phyloP scores from a whole-genome alignment of 2,113 vertebrate species.

The Elephas maximus region DNA sequence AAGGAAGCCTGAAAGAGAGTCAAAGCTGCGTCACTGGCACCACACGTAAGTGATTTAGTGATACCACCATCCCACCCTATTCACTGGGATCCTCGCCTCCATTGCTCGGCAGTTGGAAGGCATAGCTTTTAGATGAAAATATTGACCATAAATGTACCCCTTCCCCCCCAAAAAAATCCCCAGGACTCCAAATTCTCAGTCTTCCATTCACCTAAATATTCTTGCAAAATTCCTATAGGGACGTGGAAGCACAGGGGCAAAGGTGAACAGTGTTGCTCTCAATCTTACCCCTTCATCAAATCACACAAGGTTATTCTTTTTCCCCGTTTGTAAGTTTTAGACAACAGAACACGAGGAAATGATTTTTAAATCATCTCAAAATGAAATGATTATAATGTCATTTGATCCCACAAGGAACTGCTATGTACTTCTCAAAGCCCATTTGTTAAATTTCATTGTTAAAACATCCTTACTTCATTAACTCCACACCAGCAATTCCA shows the following conservation, averaged over 20 bases:
- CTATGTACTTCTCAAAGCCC: not conserved
- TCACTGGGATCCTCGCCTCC: not conserved
- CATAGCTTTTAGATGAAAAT: not conserved
- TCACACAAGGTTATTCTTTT: not conserved
- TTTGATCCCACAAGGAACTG: conserved; percentile 55
- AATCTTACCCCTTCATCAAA: not conserved
- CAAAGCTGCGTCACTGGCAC: not conserved
- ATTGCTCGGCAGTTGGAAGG: not conserved
- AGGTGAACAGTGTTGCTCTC: not conserved
- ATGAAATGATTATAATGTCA: conserved; percentile 59
- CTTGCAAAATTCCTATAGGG: too few species aligned
- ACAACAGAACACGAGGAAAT: conserved; percentile 11
- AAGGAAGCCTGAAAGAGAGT: not conserved
- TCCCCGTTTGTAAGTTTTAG: not conserved
- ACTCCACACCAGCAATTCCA: not conserved
- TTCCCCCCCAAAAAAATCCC: not conserved
- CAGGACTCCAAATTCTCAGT: not conserved
- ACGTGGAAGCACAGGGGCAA: accelerated
- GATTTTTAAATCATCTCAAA: conserved; percentile 64
- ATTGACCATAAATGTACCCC: not conserved
- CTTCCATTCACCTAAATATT: not conserved
- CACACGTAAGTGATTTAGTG: not conserved
- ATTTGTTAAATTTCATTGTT: conserved; percentile 58
- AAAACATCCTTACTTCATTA: conserved; percentile 62
- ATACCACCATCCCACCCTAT: accelerated